A percentile compares a stretch with the other conserved stretches of the same genome.
These are phyloP conservation scores for Myotis planiceps DNA, from an alignment of 2,797 vertebrate species.

Conservation along the genomic window DNA sequence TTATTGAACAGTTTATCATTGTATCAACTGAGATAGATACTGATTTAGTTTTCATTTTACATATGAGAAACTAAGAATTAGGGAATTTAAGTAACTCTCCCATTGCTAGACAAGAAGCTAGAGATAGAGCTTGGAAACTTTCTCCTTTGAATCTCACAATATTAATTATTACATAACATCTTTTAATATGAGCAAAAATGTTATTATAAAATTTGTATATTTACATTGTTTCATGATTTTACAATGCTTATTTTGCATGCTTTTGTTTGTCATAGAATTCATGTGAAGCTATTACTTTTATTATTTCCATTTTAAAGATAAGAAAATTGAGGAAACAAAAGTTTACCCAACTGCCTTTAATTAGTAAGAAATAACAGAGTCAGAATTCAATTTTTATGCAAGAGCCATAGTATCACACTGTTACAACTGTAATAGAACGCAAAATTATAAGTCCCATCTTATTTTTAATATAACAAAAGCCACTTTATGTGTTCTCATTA, in stretches of 20 bases:
- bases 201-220: not conserved
- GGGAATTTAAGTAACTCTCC: not conserved
- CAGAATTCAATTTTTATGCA: not conserved
- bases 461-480: not conserved
- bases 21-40: not conserved
- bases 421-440: not conserved
- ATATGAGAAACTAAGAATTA: not conserved
- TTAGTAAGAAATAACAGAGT: not conserved
- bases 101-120: not conserved
- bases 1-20: not conserved
- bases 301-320: not conserved
- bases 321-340: not conserved
- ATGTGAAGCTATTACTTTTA: not conserved
- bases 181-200: accelerated
- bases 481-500: not conserved
- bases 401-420: not conserved
- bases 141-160: not conserved
- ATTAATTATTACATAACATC: not conserved
- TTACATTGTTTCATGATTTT: not conserved
- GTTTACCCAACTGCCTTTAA: not conserved
- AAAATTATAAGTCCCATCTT: not conserved
- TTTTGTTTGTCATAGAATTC: not conserved
- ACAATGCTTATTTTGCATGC: not conserved
- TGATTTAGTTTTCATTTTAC: not conserved
- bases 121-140: not conserved